phyloP scores from a whole-genome alignment of 2,797 vertebrate genomes.

The Neosalanx taihuensis region DNA sequence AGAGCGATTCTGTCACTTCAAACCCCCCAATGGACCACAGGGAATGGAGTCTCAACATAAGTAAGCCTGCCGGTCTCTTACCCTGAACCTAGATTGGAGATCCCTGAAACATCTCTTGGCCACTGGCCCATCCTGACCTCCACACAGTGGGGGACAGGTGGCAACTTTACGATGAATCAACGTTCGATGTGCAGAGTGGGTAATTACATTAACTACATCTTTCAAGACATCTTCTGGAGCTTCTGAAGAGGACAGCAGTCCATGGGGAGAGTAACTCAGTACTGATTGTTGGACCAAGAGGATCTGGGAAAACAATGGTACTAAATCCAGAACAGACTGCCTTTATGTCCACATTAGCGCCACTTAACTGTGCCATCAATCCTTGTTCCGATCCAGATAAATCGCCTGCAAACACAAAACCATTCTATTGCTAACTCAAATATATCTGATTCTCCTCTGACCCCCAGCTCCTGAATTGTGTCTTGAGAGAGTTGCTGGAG shows the following conservation, averaged over 20 bases:
- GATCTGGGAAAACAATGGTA: constrained; percentile 90
- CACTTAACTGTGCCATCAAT: too few relatives aligned
- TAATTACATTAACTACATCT: constrained; percentile 11
- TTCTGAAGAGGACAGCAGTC: constrained; percentile 85
- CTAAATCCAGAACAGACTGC: constrained; percentile 6
- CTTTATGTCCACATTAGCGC: too few relatives aligned
- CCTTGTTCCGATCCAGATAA: too few relatives aligned
- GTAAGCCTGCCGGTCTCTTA: constrained; percentile 63
- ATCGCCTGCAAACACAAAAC: background rate
- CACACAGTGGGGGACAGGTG: too few relatives aligned
- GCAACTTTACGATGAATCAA: too few relatives aligned
- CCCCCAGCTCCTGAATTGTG: constrained; percentile 80
- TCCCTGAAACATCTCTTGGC: background rate
- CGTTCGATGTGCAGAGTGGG: too few relatives aligned
- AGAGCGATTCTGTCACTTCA: constrained; percentile 79
- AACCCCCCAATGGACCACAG: constrained; percentile 67
- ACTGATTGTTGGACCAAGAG: constrained; percentile 89
- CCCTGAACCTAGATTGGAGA: background rate
- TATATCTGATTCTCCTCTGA: background rate
- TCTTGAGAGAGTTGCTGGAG: constrained; percentile 80
- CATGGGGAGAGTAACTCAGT: constrained; percentile 95
- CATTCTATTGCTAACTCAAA: background rate
- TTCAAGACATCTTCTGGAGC: constrained; percentile 85
- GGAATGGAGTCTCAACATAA: constrained; percentile 84
- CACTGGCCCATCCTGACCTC: too few relatives aligned